A percentile compares a stretch with the other conserved stretches of the same genome.
These are phyloP conservation scores for Sepioteuthis lessoniana DNA, from an alignment of 2,888 invertebrate genomes.

Conservation along the genomic window DNA sequence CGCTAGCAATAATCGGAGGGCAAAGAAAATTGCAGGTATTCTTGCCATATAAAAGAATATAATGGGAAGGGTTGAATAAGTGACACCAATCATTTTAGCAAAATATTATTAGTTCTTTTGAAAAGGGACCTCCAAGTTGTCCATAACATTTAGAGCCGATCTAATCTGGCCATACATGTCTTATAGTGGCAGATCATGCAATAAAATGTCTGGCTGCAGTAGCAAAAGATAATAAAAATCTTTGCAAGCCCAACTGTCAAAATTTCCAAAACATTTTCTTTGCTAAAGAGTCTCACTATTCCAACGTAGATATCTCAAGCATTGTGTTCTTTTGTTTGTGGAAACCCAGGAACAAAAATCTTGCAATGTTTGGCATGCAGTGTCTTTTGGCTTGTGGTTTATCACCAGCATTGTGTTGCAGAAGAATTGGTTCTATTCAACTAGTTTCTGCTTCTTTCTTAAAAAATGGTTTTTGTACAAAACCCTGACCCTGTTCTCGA, in stretches of 20 bases:
- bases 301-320: background rate
- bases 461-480: too few species aligned
- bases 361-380: background rate
- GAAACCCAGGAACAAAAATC: background rate
- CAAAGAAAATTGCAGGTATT: background rate
- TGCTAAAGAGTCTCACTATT: background rate
- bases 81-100: background rate
- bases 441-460: too few species aligned
- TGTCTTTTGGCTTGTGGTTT: background rate
- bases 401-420: background rate
- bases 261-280: background rate
- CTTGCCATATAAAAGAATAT: background rate
- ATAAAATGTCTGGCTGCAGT: background rate
- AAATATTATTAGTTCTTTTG: slow-evolving; percentile 20
- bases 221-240: slow-evolving; percentile 9
- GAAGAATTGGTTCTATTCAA: background rate
- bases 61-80: background rate
- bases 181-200: background rate
- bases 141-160: too few species aligned
- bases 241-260: background rate
- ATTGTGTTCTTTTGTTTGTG: background rate
- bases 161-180: background rate
- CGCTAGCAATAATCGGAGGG: background rate
- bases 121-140: background rate
- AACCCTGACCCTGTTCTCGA: background rate